A percentile compares a stretch with the other conserved stretches of the same genome.
Evolutionary conservation across 1,140 invertebrate species (phyloP).

Genomic region (Drosophila yakuba): DNA sequence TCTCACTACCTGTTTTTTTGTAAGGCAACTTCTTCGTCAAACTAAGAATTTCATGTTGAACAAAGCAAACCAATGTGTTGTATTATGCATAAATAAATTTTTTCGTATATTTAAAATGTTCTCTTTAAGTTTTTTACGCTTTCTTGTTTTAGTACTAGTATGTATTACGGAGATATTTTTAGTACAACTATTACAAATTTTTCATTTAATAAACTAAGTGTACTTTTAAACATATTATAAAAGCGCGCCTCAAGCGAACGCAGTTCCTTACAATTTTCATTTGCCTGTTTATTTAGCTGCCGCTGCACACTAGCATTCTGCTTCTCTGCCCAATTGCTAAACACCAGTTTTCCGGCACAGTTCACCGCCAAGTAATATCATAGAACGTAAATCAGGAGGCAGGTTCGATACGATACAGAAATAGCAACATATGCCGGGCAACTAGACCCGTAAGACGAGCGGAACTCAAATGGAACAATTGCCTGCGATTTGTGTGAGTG

Average conservation of each 20-base stretch:
- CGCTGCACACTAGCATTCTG: constrained; percentile 27
- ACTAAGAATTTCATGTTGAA: constrained; percentile 35
- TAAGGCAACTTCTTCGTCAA: constrained; percentile 38
- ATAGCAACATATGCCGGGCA: constrained; percentile 51
- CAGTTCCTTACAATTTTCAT: constrained; percentile 39
- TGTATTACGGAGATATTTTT: constrained; percentile 75
- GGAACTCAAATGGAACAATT: constrained; percentile 49
- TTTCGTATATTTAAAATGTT: constrained; percentile 61
- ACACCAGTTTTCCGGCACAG: constrained; percentile 31
- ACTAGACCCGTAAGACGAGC: constrained; percentile 48
- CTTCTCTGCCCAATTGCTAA: constrained; percentile 13
- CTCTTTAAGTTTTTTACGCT: constrained; percentile 47
- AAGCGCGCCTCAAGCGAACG: constrained; percentile 58
- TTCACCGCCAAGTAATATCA: constrained; percentile 61
- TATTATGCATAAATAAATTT: constrained; percentile 72
- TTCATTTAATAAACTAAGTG: constrained; percentile 71
- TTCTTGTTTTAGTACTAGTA: constrained; percentile 69
- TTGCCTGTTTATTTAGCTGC: constrained; percentile 18
- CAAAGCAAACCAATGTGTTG: constrained; percentile 30
- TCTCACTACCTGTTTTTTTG: constrained; percentile 20
- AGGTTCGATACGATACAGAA: constrained; percentile 71
- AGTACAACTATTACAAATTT: constrained; percentile 62
- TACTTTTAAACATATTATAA: constrained; percentile 77
- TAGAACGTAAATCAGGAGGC: constrained; percentile 55
- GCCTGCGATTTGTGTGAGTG: constrained; percentile 49